Conservation (phyloP, 2,797 vertebrate genomes). For the Neostethus bicornis region DNA sequence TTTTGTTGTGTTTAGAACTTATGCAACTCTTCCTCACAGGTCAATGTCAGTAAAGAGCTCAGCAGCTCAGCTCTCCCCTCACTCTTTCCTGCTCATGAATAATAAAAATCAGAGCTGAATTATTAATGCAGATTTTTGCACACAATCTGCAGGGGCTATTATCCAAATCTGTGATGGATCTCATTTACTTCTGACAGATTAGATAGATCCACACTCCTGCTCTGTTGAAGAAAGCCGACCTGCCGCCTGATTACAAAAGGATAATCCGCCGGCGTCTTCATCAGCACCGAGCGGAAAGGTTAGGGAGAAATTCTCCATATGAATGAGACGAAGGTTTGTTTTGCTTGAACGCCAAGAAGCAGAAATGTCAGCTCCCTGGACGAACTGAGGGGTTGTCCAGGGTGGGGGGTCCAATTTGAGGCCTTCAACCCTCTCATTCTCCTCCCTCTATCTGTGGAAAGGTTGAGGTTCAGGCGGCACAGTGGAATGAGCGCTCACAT, state of each 20-base stretch:
- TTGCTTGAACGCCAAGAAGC: constrained; percentile 17
- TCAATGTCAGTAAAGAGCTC: constrained; percentile 1
- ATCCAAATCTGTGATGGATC: constrained; percentile 73
- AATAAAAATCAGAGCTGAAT: constrained; percentile 70
- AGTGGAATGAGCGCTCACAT: constrained; percentile 42
- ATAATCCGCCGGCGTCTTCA: constrained; percentile 62
- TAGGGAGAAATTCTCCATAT: constrained; percentile 60
- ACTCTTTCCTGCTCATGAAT: constrained; percentile 62
- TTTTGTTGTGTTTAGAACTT: neutral
- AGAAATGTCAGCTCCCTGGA: constrained; percentile 64
- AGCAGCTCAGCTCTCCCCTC: constrained; percentile 26
- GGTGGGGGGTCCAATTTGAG: neutral
- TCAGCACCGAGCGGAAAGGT: constrained; percentile 58
- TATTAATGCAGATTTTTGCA: constrained; percentile 80
- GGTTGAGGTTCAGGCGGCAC: constrained; percentile 51
- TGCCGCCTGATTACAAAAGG: constrained; percentile 60
- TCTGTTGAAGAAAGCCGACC: constrained; percentile 29
- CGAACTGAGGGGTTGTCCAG: neutral
- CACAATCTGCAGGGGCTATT: constrained; percentile 77
- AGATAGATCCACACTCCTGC: constrained; percentile 60
- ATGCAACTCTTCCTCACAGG: neutral
- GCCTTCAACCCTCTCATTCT: too few relatives aligned
- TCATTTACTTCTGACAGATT: constrained; percentile 74
- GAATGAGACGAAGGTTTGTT: constrained; percentile 60
- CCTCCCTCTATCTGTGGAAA: constrained; percentile 45